A percentile compares a stretch with the other conserved stretches of the same genome.
These are phyloP conservation scores for Zoanthus sansibaricus DNA, from an alignment of 92 coral and sea anemone genomes.

Conservation along the genomic window DNA sequence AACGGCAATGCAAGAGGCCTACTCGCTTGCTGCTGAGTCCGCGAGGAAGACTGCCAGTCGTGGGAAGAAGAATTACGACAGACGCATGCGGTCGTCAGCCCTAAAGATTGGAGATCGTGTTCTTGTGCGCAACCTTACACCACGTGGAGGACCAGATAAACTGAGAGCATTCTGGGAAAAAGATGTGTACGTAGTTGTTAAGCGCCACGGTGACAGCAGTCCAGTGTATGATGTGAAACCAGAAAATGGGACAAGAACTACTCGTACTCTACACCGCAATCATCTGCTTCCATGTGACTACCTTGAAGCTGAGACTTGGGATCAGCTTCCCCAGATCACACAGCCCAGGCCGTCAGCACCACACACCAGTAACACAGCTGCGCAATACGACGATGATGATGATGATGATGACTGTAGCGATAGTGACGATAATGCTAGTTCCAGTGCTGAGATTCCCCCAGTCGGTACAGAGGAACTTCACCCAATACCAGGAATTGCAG, in stretches of 20 bases:
- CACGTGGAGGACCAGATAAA: slow-evolving; percentile 47
- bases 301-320: slow-evolving; percentile 45
- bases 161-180: slow-evolving; percentile 30
- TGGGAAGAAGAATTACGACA: slow-evolving; percentile 28
- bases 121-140: slow-evolving; percentile 41
- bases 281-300: slow-evolving; percentile 42
- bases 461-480: slow-evolving; percentile 20
- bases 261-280: slow-evolving; percentile 43
- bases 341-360: slow-evolving; percentile 35
- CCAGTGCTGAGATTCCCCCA: slow-evolving; percentile 26
- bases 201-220: slow-evolving; percentile 23
- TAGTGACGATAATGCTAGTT: slow-evolving; percentile 23
- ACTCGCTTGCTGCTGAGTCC: slow-evolving; percentile 43
- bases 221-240: slow-evolving; percentile 39
- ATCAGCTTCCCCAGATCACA: slow-evolving; percentile 47
- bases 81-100: slow-evolving; percentile 20
- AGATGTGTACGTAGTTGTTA: background rate
- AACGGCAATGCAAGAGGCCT: slow-evolving; percentile 56
- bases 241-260: slow-evolving; percentile 20
- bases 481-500: slow-evolving; percentile 11
- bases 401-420: slow-evolving; percentile 1
- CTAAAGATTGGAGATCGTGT: slow-evolving; percentile 46
- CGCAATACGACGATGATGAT: slow-evolving; percentile 11
- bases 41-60: background rate
- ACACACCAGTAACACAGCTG: slow-evolving; percentile 8